These are phyloP conservation scores for Cremastobaeus sp. DNA, from an alignment of 2,888 invertebrate genomes.

Conservation along the genomic window DNA sequence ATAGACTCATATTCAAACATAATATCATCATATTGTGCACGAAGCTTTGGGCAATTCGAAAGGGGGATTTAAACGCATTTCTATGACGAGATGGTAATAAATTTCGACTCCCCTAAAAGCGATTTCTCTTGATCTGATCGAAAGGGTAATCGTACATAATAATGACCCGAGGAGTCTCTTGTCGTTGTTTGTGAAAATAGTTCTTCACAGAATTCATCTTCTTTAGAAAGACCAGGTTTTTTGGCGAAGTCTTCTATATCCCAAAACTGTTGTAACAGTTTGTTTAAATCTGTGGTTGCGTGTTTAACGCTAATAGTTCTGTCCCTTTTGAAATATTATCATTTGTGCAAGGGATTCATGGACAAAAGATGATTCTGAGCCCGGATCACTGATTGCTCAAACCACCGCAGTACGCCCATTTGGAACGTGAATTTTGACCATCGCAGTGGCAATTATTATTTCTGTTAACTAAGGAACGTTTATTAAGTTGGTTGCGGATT, in stretches of 20 bases:
- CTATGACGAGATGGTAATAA: neutral
- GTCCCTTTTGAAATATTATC: neutral
- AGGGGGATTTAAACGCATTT: neutral
- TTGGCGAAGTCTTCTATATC: neutral
- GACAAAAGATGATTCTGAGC: neutral
- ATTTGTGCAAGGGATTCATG: neutral
- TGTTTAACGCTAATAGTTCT: neutral
- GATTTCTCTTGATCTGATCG: neutral
- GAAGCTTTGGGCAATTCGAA: neutral
- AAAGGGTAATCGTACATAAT: neutral
- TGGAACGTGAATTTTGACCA: neutral
- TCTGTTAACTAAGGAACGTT: too few relatives aligned
- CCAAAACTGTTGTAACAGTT: neutral
- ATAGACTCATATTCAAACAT: neutral
- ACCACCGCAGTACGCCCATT: neutral
- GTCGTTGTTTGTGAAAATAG: neutral
- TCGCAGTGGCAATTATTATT: neutral
- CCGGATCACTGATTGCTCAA: neutral
- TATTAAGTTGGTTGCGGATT: too few relatives aligned
- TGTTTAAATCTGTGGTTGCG: neutral
- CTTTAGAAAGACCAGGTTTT: neutral
- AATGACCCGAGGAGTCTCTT: too few relatives aligned
- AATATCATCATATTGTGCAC: neutral
- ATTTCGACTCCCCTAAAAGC: neutral
- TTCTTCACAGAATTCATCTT: neutral